Base-by-base conservation (phyloP, 2,888 invertebrate genomes). In the Sepiola atlantica region DNA sequence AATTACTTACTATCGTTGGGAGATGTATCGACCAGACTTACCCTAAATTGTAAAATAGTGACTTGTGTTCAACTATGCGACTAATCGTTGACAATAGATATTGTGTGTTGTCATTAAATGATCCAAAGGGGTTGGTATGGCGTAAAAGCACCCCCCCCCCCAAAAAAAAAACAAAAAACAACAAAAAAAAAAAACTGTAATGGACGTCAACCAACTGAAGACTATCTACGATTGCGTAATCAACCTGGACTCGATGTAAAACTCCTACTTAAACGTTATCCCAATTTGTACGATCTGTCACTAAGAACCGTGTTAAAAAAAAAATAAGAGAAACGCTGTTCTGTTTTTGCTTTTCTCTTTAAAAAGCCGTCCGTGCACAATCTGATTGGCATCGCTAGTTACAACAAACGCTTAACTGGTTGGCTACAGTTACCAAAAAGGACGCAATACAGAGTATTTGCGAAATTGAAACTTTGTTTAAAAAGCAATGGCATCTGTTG, bases 381-480 rank as follows among this genome's bases (percentile, higher is more conserved):
- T 77, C 77, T n/a, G n/a, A 77, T 77, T 77, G 77, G 77, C 77
- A 16, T 77, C 77, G n/a, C 77, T n/a, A 77, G n/a, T 77, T 77
- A 77, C 77, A 77, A 32, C 77, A 77, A 45, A n/a, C 77, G 77
- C 77, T 77, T 77, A 77, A 77, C 77, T n/a, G n/a, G 77, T 45
- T 77, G 77, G n/a, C 77, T 77, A 14, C 16, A 16, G 77, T 77
- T 77, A 77, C 77, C 77, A 77, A n/a, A 45, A 45, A 77, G 77
- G 18, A 77, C n/a, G 77, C 32, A 77, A 77, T 45, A n/a, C 32
- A 77, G 77, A 77, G 77, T 77, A 77, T 77, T 77, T 77, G 77
- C 77, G 77, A 77, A 77, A 77, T 77, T 77, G 77, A 77, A 77
- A 77, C 77, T 77, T 77, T 77, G 77, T 77, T 77, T 77, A 77